These are phyloP conservation scores for Drosophila orena DNA, from an alignment of 1,140 invertebrate species.

Conservation along the genomic window DNA sequence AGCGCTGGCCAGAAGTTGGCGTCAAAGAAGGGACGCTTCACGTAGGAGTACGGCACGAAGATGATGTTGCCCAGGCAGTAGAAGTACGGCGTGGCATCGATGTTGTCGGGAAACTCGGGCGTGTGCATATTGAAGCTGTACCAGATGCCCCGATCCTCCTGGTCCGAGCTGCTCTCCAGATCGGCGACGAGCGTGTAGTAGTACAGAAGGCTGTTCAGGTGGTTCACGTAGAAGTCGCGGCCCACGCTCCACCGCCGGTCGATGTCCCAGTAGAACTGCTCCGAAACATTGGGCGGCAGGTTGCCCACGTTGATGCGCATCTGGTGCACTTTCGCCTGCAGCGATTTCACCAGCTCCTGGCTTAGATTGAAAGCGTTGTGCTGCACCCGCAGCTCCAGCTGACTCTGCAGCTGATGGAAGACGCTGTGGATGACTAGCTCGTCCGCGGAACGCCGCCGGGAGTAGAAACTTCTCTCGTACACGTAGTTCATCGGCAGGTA, in stretches of 20 bases:
- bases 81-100: slow-evolving; percentile 76
- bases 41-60: slow-evolving; percentile 73
- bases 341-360: slow-evolving; percentile 20
- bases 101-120: slow-evolving; percentile 60
- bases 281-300: slow-evolving; percentile 49
- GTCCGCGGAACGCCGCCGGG: slow-evolving; percentile 29
- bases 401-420: slow-evolving; percentile 51
- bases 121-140: slow-evolving; percentile 74
- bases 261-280: slow-evolving; percentile 40
- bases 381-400: slow-evolving; percentile 36
- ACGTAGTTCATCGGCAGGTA: slow-evolving; percentile 69
- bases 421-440: slow-evolving; percentile 57
- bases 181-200: slow-evolving; percentile 47
- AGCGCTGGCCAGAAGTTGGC: slow-evolving; percentile 60
- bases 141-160: slow-evolving; percentile 33
- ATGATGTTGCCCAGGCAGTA: slow-evolving; percentile 71
- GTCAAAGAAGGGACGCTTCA: slow-evolving; percentile 69
- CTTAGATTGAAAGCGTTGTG: slow-evolving; percentile 42
- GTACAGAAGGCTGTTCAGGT: slow-evolving; percentile 54
- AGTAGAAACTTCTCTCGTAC: slow-evolving; percentile 60
- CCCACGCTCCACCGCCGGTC: slow-evolving; percentile 40
- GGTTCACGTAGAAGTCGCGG: slow-evolving; percentile 59
- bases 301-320: slow-evolving; percentile 67
- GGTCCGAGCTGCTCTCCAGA: slow-evolving; percentile 40
- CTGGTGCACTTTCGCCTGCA: slow-evolving; percentile 41